phyloP scores from a whole-genome alignment of 2,888 invertebrate species.

The Perithous albicinctus region DNA sequence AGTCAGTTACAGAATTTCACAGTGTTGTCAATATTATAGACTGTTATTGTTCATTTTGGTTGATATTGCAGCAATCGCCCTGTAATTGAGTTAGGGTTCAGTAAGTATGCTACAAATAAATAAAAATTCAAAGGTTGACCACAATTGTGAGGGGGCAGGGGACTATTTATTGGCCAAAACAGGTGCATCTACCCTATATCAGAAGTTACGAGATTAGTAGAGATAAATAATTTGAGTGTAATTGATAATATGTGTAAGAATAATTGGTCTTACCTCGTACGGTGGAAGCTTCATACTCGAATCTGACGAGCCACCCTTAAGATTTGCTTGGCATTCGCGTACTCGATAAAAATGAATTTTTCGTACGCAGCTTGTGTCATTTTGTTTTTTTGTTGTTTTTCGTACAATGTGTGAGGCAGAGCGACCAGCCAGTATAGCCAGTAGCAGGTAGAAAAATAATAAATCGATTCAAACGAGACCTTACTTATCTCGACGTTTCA shows the following conservation, averaged over 20 bases:
- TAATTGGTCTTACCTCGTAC: conserved; percentile 51
- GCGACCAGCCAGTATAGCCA: neutral
- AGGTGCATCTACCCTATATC: too few relatives aligned
- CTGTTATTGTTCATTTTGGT: too few relatives aligned
- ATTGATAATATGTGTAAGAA: neutral
- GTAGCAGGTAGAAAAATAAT: neutral
- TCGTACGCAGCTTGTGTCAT: conserved; percentile 20
- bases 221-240: neutral
- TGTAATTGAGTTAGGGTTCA: too few relatives aligned
- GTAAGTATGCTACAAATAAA: too few relatives aligned
- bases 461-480: neutral
- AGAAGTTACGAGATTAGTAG: neutral
- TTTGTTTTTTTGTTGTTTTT: too few relatives aligned
- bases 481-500: neutral
- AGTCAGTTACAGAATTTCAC: too few relatives aligned
- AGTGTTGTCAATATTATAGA: too few relatives aligned
- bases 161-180: too few relatives aligned
- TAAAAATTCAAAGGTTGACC: too few relatives aligned
- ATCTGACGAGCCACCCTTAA: neutral
- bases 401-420: neutral
- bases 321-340: neutral
- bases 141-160: too few relatives aligned
- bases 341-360: neutral
- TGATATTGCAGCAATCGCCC: too few relatives aligned
- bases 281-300: conserved; percentile 57